Percentiles rank a stretch among this genome's conserved stretches.
Conservation (phyloP, 2,113 vertebrate genomes). For the Cygnus buccinator region DNA sequence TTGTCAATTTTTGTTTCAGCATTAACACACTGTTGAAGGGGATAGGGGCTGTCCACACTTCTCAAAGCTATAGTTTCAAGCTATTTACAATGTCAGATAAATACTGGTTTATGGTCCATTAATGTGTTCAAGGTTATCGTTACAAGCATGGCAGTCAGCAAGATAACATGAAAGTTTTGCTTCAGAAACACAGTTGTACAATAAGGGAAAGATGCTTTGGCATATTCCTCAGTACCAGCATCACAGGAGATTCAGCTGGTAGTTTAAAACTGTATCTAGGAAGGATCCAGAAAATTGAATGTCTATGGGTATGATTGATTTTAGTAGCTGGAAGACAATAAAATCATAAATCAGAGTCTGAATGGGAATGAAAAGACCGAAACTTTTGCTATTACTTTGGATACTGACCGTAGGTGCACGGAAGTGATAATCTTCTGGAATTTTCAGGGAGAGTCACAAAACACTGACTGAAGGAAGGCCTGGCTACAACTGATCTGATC, state of each 20-base stretch:
- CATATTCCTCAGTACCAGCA: neutral
- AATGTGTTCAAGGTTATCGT: slow-evolving; percentile 38
- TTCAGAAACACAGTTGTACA: neutral
- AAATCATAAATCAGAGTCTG: slow-evolving; percentile 4
- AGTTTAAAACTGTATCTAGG: neutral
- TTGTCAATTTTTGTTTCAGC: slow-evolving; percentile 36
- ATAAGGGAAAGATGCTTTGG: neutral
- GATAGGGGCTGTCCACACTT: neutral
- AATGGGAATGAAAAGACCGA: neutral
- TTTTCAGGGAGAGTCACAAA: slow-evolving; percentile 12
- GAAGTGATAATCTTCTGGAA: neutral
- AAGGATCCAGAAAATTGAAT: neutral
- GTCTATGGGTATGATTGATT: neutral
- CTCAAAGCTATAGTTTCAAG: slow-evolving; percentile 7
- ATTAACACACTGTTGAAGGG: neutral
- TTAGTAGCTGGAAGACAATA: neutral
- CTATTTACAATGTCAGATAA: slow-evolving; percentile 3
- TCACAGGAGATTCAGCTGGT: neutral
- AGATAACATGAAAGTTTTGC: slow-evolving; percentile 22
- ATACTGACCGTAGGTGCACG: neutral
- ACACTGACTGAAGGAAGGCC: neutral
- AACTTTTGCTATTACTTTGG: neutral
- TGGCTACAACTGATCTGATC: slow-evolving; percentile 10
- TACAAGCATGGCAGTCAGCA: neutral
- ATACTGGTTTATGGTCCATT: slow-evolving; percentile 20